Conservation (phyloP, 2,113 vertebrate genomes). For the Zapus hudsonius region DNA sequence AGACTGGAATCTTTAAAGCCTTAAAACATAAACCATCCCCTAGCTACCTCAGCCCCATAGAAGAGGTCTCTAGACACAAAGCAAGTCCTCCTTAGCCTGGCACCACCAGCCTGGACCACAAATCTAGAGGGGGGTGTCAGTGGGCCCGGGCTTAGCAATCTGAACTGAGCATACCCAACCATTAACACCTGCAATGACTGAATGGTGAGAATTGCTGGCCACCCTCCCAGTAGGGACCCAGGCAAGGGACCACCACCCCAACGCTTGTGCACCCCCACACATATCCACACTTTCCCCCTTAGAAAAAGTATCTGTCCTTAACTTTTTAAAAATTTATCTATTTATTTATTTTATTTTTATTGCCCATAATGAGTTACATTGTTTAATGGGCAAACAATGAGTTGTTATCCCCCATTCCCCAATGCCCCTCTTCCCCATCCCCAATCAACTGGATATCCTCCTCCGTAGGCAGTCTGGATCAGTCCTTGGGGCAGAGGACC, state of each 20-base stretch:
- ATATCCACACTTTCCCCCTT: neutral
- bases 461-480: too few relatives aligned
- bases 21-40: neutral
- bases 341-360: too few relatives aligned
- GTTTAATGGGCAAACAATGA: too few relatives aligned
- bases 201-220: neutral
- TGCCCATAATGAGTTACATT: too few relatives aligned
- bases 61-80: neutral
- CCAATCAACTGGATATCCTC: too few relatives aligned
- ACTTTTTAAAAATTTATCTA: too few relatives aligned
- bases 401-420: too few relatives aligned
- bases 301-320: neutral
- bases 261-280: neutral
- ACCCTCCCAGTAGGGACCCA: neutral
- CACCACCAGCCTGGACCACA: too few relatives aligned
- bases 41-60: neutral
- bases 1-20: neutral
- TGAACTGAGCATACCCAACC: neutral
- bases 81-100: too few relatives aligned
- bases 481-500: too few relatives aligned
- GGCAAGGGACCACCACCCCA: neutral
- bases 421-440: too few relatives aligned
- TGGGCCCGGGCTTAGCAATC: neutral
- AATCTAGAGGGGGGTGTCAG: neutral
- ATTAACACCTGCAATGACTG: neutral